Evolutionary conservation across 2,113 vertebrate genomes (phyloP).

Genomic region (Silurus asotus): DNA sequence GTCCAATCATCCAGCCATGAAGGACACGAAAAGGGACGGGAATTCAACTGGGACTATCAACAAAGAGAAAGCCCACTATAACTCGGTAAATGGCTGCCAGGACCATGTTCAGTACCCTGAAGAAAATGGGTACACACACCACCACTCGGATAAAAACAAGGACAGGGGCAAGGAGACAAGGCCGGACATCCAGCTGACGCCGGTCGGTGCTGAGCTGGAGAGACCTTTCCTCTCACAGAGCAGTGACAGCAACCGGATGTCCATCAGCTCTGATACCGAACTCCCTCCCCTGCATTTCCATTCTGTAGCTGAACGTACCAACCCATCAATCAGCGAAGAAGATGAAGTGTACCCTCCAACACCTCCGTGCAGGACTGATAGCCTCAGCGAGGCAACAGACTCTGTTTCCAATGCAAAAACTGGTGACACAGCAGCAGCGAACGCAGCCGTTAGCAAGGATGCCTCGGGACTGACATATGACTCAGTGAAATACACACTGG

Average conservation of each 20-base stretch:
- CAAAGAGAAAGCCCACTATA: slow-evolving; percentile 46
- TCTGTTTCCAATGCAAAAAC: slow-evolving; percentile 5
- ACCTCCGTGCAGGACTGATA: slow-evolving; percentile 45
- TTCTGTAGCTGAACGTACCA: slow-evolving; percentile 56
- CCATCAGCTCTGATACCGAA: slow-evolving; percentile 90
- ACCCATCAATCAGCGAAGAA: slow-evolving; percentile 92
- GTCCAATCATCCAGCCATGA: slow-evolving; percentile 60
- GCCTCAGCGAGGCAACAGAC: slow-evolving; percentile 45
- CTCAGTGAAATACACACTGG: slow-evolving; percentile 90
- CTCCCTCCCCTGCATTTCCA: slow-evolving; percentile 48
- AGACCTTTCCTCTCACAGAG: slow-evolving; percentile 81
- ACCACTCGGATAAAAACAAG: slow-evolving; percentile 40
- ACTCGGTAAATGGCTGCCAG: slow-evolving; percentile 65
- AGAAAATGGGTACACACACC: slow-evolving; percentile 37
- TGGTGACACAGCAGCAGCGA: slow-evolving; percentile 23
- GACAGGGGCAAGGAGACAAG: slow-evolving; percentile 75
- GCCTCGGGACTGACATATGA: slow-evolving; percentile 77
- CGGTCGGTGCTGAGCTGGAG: slow-evolving; percentile 78
- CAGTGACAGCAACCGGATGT: slow-evolving; percentile 91
- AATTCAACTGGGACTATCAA: slow-evolving; percentile 13
- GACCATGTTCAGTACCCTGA: slow-evolving; percentile 79
- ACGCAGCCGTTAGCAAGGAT: slow-evolving; percentile 52
- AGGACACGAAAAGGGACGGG: slow-evolving; percentile 62
- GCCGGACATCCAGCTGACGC: slow-evolving; percentile 84
- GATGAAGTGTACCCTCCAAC: slow-evolving; percentile 69